Percentiles rank a stretch among this genome's conserved stretches.
Evolutionary conservation across 2,888 invertebrate species (phyloP).

Genomic region (Stenodema calcarata): DNA sequence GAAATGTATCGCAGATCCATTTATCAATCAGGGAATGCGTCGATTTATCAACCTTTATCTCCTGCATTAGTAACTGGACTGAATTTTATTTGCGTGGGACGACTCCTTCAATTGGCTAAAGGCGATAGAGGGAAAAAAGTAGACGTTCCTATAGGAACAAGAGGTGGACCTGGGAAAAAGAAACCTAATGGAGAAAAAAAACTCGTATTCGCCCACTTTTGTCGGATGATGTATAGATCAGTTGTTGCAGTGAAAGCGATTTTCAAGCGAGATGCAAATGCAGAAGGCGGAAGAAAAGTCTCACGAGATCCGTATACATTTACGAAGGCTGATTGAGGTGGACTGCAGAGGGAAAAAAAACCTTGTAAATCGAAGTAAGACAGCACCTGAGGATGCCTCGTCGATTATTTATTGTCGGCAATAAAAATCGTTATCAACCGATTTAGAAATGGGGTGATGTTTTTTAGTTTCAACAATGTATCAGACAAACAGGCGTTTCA

Average conservation of each 20-base stretch:
- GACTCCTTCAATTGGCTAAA: neutral
- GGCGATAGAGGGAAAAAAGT: neutral
- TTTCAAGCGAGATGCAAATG: neutral
- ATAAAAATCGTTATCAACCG: too few relatives aligned
- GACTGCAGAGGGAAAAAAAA: neutral
- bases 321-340: neutral
- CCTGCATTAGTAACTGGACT: neutral
- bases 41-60: neutral
- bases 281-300: neutral
- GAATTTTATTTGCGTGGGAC: neutral
- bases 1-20: too few relatives aligned
- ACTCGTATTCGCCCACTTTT: neutral
- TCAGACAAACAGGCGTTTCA: too few relatives aligned
- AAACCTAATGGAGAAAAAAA: neutral
- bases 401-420: too few relatives aligned
- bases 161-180: neutral
- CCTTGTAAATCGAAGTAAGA: too few relatives aligned
- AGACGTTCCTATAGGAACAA: neutral
- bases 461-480: too few relatives aligned
- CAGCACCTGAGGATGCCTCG: too few relatives aligned
- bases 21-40: too few relatives aligned
- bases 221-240: neutral
- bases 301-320: neutral
- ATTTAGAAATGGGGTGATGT: too few relatives aligned
- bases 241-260: neutral